Evolutionary conservation across 2,888 invertebrate species (phyloP).

Genomic region (Ptilodon capucinus): DNA sequence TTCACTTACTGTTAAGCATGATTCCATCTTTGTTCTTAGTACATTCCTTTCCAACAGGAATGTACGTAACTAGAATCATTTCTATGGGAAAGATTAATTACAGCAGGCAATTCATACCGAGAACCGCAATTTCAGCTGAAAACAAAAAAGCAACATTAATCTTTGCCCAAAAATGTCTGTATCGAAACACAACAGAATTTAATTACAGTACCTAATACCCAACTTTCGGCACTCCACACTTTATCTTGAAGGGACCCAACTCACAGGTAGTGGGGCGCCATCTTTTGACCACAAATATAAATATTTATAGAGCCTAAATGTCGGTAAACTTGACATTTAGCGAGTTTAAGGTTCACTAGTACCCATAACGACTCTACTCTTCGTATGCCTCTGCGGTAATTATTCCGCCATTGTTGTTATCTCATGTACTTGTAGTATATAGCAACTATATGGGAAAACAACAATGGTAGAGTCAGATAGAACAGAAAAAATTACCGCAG

Average conservation of each 20-base stretch:
- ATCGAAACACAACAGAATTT: slow-evolving; percentile 24
- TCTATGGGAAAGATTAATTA: not conserved
- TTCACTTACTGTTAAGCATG: not conserved
- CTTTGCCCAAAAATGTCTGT: slow-evolving; percentile 4
- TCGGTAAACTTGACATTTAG: slow-evolving; percentile 44
- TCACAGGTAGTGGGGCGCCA: slow-evolving; percentile 34
- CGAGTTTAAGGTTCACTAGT: slow-evolving; percentile 33
- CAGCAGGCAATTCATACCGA: not conserved
- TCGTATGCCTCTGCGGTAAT: no score
- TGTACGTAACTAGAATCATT: not conserved
- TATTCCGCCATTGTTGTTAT: no score
- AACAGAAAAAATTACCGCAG: no score
- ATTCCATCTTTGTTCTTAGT: not conserved
- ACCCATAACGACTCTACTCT: no score
- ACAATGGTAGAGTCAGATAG: no score
- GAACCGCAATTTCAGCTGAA: slow-evolving; percentile 1
- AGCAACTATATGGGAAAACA: no score
- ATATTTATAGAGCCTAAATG: slow-evolving; percentile 48
- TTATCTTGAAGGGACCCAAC: slow-evolving; percentile 40
- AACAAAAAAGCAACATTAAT: slow-evolving; percentile 9
- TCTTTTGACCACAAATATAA: slow-evolving; percentile 43
- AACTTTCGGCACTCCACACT: slow-evolving; percentile 10
- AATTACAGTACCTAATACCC: slow-evolving; percentile 30
- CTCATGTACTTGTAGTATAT: no score
- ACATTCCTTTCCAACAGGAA: not conserved